Conservation (phyloP, 2,113 vertebrate genomes). For the Sphyrna mokarran region DNA sequence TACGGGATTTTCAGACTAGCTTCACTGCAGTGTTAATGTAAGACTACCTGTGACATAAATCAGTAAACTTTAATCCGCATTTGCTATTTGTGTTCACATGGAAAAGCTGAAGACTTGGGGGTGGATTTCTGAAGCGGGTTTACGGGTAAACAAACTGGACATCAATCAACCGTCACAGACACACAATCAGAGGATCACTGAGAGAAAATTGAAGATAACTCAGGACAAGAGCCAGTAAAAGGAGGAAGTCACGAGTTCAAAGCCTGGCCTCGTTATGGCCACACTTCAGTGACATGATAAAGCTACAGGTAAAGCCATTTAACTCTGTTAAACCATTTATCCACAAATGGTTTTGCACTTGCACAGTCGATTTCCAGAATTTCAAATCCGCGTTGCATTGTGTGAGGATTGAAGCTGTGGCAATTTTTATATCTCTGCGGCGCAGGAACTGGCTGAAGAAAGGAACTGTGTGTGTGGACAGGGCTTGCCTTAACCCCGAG, state of each 20-base stretch:
- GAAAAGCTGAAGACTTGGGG: not conserved
- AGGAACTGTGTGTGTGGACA: not conserved
- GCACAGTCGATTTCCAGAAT: not conserved
- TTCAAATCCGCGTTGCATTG: not conserved
- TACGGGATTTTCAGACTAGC: too few relatives aligned
- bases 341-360: not conserved
- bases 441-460: not conserved
- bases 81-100: not conserved
- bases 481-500: not conserved
- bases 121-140: not conserved
- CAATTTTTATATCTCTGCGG: not conserved
- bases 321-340: not conserved
- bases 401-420: not conserved
- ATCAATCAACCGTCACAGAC: not conserved
- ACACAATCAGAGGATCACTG: not conserved
- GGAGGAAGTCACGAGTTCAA: not conserved
- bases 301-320: not conserved
- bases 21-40: too few relatives aligned
- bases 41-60: too few relatives aligned
- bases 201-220: not conserved
- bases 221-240: not conserved
- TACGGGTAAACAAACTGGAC: not conserved
- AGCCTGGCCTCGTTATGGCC: not conserved
- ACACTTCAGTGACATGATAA: not conserved
- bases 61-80: not conserved